A percentile compares a stretch with the other conserved stretches of the same genome.
Evolutionary conservation across 2,113 vertebrate species (phyloP).

Genomic region (Periophthalmodon schlosseri): DNA sequence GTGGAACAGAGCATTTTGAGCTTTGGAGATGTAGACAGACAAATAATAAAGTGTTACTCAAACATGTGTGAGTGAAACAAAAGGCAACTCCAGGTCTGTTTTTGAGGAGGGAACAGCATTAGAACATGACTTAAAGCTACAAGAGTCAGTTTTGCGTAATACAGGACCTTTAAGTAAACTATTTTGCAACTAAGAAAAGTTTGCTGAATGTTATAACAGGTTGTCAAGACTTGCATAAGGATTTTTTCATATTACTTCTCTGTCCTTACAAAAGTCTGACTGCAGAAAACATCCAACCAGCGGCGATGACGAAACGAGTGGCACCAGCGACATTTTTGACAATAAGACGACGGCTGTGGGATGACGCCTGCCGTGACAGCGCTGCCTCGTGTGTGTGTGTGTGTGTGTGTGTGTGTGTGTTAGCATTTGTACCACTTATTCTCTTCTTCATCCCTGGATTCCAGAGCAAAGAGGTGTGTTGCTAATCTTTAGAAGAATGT

Average conservation of each 20-base stretch:
- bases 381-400: too few relatives aligned
- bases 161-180: too few relatives aligned
- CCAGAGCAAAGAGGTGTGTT: conserved; percentile 69
- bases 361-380: conserved; percentile 54
- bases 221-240: background rate
- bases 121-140: too few relatives aligned
- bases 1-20: too few relatives aligned
- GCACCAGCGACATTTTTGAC: conserved; percentile 60
- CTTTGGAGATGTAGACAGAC: too few relatives aligned
- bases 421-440: conserved; percentile 44
- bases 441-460: conserved; percentile 62
- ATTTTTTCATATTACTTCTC: background rate
- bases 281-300: conserved; percentile 35
- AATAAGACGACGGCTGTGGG: conserved; percentile 59
- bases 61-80: too few relatives aligned
- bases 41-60: too few relatives aligned
- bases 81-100: too few relatives aligned
- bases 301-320: conserved; percentile 47
- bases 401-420: conserved; percentile 24
- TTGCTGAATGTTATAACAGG: too few relatives aligned
- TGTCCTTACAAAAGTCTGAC: conserved; percentile 40
- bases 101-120: too few relatives aligned
- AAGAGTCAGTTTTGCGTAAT: too few relatives aligned
- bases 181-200: too few relatives aligned
- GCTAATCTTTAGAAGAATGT: conserved; percentile 81